These are phyloP conservation scores for Hydrochoerus hydrochaeris DNA, from an alignment of 2,113 vertebrate genomes.

Conservation along the genomic window DNA sequence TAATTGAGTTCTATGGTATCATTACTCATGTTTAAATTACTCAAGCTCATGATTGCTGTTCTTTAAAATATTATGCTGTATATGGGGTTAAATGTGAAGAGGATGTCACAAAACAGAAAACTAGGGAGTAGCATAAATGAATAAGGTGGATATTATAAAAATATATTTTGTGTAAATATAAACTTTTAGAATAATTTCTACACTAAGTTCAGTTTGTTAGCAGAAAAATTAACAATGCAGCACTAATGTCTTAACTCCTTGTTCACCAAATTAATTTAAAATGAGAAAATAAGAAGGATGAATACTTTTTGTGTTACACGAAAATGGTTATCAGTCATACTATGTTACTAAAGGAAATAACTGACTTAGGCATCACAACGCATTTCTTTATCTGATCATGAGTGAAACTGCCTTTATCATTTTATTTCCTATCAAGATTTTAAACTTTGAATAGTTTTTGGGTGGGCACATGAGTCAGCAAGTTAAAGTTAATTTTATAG, in stretches of 20 bases:
- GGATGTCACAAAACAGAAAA: background rate
- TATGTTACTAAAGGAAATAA: background rate
- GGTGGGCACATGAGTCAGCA: background rate
- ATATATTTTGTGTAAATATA: background rate
- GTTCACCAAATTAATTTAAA: background rate
- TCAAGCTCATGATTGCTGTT: background rate
- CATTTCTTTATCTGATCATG: background rate
- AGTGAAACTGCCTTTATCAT: background rate
- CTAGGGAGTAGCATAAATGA: background rate
- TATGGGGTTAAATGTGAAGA: background rate
- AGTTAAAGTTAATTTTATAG: background rate
- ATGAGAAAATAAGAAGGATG: background rate
- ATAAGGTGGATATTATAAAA: background rate
- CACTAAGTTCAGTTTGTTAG: background rate
- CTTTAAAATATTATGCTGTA: background rate
- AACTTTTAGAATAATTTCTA: background rate
- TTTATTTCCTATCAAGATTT: background rate
- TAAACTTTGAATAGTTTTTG: background rate
- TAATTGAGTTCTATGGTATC: background rate
- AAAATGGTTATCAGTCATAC: background rate
- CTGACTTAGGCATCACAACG: background rate
- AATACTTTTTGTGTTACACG: background rate
- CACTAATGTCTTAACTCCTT: background rate
- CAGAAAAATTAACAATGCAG: conserved; percentile 4
- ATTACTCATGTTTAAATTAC: background rate